These are phyloP conservation scores for Rhynchonycteris naso DNA, from an alignment of 2,797 vertebrate genomes.

Conservation along the genomic window DNA sequence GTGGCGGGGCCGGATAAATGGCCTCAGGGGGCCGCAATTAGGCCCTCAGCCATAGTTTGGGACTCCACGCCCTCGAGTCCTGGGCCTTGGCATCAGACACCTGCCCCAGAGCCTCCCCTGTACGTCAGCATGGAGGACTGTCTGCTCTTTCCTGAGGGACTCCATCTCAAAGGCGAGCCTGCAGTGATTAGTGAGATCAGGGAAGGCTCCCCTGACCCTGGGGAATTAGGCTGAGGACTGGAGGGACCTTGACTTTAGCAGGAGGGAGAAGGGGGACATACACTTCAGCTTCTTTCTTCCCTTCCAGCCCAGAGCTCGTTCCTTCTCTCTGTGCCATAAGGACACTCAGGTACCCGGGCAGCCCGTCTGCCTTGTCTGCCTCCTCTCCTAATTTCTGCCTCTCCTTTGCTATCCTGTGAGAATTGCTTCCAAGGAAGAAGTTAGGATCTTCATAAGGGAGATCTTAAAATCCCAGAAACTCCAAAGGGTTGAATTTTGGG, in stretches of 20 bases:
- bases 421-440: background rate
- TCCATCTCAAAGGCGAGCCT: background rate
- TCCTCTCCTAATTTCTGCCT: background rate
- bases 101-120: too few relatives aligned
- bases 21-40: too few relatives aligned
- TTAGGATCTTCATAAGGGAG: background rate
- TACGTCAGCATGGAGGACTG: background rate
- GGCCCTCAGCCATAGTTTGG: too few relatives aligned
- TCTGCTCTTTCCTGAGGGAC: background rate
- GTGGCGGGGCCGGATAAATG: too few relatives aligned
- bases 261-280: background rate
- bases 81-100: background rate
- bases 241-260: background rate
- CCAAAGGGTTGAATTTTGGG: background rate
- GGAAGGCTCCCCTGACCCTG: background rate
- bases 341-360: background rate
- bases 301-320: background rate
- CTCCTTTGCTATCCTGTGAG: background rate
- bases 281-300: background rate
- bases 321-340: background rate
- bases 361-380: background rate
- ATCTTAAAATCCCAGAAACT: background rate
- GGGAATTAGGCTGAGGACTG: background rate
- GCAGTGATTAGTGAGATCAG: fast-evolving
- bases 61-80: too few relatives aligned